Base-by-base conservation (phyloP, 2,113 vertebrate species). In the Xerus inauris region DNA sequence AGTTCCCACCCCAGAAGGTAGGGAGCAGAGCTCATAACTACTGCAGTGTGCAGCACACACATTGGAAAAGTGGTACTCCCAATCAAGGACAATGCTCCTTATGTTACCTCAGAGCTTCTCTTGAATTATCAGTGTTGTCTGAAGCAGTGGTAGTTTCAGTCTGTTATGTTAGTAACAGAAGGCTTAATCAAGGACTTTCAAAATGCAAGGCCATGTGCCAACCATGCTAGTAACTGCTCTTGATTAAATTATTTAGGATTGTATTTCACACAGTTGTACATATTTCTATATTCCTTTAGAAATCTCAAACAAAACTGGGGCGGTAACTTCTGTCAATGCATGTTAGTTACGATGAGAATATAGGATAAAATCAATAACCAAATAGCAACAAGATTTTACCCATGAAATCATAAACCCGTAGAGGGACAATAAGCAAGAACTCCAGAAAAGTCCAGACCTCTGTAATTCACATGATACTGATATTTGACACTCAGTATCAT, bases 31-130 rank as follows among this genome's bases (percentile, higher is more conserved):
- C 57, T 1, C 0, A 1, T 35, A 5, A 35, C 42, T 0, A 22
- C 32, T 28, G 30, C 69, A 64, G 32, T 0, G 0, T 14, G 57
- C 2, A n/a, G 45, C 75, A 35, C 65, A 3, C 13, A 22, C 12
- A 2, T 32, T 30, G 32, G 72, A 47, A 72, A 64, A 30, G 40
- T 1, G 42, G 65, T 35, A 1, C 38, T 81, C 64, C 42, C 24
- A 2, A 22, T 69, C 54, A 24, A 26, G 6, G 9, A 22, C 24
- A 26, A 14, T 1, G 24, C 57, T 26, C 59, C 9, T 0, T 45
- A 5, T 32, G 72, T 54, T 17, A 5, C 26, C 22, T 67, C 47
- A 4, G 45, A 49, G 45, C 54, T 38, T 30, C 64, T 76, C 72
- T 32, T 62, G 45, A 51, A 9, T 45, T 38, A 32, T 45, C 38